Percentiles rank a stretch among this genome's conserved stretches.
Conservation (phyloP, 1,140 invertebrate species). For the Arctopsyche grandis region DNA sequence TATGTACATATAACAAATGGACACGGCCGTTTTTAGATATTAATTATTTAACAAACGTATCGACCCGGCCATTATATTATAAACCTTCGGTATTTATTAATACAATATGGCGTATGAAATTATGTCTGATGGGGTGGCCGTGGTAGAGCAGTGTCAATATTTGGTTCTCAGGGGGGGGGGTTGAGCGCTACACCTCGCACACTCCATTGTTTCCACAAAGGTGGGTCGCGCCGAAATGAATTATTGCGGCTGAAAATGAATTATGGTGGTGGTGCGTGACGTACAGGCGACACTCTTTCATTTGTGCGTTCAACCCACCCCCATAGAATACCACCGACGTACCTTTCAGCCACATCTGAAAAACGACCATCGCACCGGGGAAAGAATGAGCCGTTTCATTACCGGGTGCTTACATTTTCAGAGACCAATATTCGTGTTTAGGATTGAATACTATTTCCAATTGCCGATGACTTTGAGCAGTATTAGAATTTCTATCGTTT, state of each 20-base stretch:
- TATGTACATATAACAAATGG: too few relatives aligned
- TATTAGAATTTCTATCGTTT: too few relatives aligned
- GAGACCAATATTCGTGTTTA: too few relatives aligned
- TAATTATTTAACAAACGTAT: too few relatives aligned
- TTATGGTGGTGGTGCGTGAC: constrained; percentile 50
- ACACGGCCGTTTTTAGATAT: too few relatives aligned
- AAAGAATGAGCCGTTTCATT: too few relatives aligned
- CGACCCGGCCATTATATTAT: too few relatives aligned
- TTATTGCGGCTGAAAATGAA: constrained; percentile 53
- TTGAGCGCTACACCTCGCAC: not conserved
- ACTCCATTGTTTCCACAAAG: constrained; percentile 35
- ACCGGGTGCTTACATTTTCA: too few relatives aligned
- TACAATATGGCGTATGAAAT: not conserved
- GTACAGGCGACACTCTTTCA: constrained; percentile 26
- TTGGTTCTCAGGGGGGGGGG: not conserved
- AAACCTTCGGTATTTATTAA: not conserved
- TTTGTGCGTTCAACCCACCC: not conserved
- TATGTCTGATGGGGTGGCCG: not conserved
- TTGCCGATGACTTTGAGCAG: too few relatives aligned
- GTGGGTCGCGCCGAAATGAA: constrained; percentile 48
- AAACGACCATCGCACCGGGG: not conserved
- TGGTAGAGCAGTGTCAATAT: constrained; percentile 7
- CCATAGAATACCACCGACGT: not conserved
- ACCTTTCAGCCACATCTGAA: not conserved
- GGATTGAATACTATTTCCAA: too few relatives aligned